phyloP scores from a whole-genome alignment of 2,797 vertebrate species.

The Mus spretus region DNA sequence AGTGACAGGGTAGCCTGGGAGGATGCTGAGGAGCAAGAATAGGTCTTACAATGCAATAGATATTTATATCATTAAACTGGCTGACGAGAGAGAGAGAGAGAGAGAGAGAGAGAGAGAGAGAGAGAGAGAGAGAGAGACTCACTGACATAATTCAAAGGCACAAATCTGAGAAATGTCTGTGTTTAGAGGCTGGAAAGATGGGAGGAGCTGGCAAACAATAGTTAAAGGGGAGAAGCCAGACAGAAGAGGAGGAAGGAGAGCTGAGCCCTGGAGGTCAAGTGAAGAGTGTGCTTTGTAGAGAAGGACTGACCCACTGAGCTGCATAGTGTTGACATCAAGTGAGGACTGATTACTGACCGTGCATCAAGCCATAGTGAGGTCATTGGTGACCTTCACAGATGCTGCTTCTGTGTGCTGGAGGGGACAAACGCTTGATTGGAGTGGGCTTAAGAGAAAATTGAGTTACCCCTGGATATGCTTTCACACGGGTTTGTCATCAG shows the following conservation, averaged over 20 bases:
- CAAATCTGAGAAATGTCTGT: background rate
- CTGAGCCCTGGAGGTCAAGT: background rate
- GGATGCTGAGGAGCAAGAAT: background rate
- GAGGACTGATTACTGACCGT: background rate
- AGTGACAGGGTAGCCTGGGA: background rate
- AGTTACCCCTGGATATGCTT: constrained; percentile 23
- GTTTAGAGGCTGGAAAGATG: background rate
- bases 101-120: no score
- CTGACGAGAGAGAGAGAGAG: no score
- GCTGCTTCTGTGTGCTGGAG: background rate
- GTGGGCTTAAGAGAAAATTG: constrained; percentile 48
- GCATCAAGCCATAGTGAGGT: background rate
- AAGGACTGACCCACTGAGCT: background rate
- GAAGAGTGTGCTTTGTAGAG: background rate
- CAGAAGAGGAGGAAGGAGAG: background rate
- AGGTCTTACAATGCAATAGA: background rate
- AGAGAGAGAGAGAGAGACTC: background rate
- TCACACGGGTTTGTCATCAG: background rate
- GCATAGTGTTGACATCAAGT: no score
- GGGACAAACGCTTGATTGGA: background rate
- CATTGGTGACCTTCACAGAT: constrained; percentile 52
- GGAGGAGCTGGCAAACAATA: background rate
- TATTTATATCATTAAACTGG: background rate
- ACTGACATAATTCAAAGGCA: background rate
- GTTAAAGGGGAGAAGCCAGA: background rate